Base-by-base conservation (phyloP, 2,113 vertebrate species). In the Circaetus cinerascens region DNA sequence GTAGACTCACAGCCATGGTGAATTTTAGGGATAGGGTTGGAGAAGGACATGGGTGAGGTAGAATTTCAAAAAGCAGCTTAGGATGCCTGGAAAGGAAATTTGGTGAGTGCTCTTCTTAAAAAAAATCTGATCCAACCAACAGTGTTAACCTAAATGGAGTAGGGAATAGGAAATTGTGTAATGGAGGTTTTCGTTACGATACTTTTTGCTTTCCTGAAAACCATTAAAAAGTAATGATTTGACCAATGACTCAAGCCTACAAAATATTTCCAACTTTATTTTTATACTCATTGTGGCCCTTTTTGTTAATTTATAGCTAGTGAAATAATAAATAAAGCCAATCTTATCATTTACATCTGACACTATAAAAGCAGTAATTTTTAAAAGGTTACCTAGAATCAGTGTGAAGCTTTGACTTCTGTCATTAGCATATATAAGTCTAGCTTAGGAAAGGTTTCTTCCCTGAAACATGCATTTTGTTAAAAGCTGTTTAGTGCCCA, bases 401-500 rank as follows among this genome's bases (percentile, higher is more conserved):
- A 69, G 67, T 85, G 59, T 2, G 6, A 95, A 94, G 78, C 74
- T 95, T 95, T 85, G 94, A 95, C 97, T 97, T 86, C 89, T 96
- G 88, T 91, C 75, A 30, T 98, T 97, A 97, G 67, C 94, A 94
- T 95, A 97, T 97, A 95, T 93, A 97, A 96, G 92, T 83, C 90
- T 95, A 93, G 57, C 87, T 97, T 94, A 95, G 95, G 96, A 95
- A 92, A 84, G 80, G 67, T 75, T 97, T 88, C 94, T 93, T 96
- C 48, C 81, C 92, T 96, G 95, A 95, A 96, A 98, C 71, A 89
- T 16, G 17, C 88, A 85, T 98, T 98, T 97, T 97, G 93, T 92
- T 97, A 97, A 98, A 97, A 97, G 93, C 97, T 97, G 86, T 98
- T 98, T 92, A 97, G 86, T 95, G 96, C 95, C 96, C 93, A 97